Evolutionary conservation across 2,797 vertebrate species (phyloP), one percentile per base, ranked within the genome.

Genomic region (Toxotes lorentzi): DNA sequence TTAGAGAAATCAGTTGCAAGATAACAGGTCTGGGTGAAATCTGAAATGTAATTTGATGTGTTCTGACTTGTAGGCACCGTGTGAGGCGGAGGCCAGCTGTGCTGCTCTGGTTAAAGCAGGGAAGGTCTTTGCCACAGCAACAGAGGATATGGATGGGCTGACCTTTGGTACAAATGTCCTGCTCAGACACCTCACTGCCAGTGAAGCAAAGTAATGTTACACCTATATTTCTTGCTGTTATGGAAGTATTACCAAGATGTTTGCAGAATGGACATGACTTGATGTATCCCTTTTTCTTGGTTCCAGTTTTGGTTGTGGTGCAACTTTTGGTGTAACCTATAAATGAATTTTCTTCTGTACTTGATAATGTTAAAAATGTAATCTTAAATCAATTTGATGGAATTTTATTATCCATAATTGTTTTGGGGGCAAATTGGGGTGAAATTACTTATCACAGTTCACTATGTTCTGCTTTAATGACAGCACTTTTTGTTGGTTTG

Each of bases 71-170:
- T 3, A 96, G 96, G 98, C 98, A 0, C 98, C 98, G 0, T 97
- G 98, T 2, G 98, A 99, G 78, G 98, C 98, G 0, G 98, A 99
- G 84, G 98, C 97, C 82, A 99, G 96, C 88, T 99, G 98, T 4
- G 98, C 98, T 0, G 91, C 97, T n/a, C 89, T 99, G 81, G 98
- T 96, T 53, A 99, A 99, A 92, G 94, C 95, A 0, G 97, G 97
- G 14, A 99, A 98, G 80, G 98, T 99, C 40, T 99, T 96, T 0
- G 97, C 96, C 0, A 98, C 97, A 0, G 98, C 98, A 30, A 99
- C 98, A 0, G 98, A 99, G 84, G 98, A 99, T 62, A 99, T 99
- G 98, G 98, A 99, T 3, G 97, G 97, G 1, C 90, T 99, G 86
- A 99, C 98, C 8, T 99, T 99, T 0, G 98, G 98, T 74, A 99